Base-by-base conservation (phyloP, 2,797 vertebrate genomes). In the Saguinus oedipus region DNA sequence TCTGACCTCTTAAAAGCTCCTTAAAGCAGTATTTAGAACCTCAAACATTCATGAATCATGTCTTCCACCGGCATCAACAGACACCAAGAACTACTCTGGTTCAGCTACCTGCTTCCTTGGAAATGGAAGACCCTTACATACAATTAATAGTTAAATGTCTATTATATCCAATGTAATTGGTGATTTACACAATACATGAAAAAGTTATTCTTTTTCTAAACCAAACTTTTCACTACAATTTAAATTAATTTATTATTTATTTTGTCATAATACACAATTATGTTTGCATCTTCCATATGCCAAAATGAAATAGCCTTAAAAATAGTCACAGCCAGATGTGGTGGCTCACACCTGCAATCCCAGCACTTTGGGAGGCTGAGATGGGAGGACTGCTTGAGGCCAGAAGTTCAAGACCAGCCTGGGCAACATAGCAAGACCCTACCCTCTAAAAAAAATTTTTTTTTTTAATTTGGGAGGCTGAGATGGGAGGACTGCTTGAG, bases 211-310 rank as follows among this genome's bases (percentile, higher is more conserved):
- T 92, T 88, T 88, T 90, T 61, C 78, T 85, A 26, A 75, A 83
- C 26, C 78, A 84, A 90, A 81, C 26, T 64, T 95, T 90, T 92
- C 50, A 76, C 17, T 95, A 72, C 12, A 61, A 90, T 81, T 87
- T 92, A 93, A 95, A 74, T 86, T 64, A 95, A 95, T 87, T 87
- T 94, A 87, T 36, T 92, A 42, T 88, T 78, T 72, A 74, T 87
- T 91, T 85, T 79, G 6, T 86, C 79, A 97, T 96, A 48, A 93
- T 11, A 5, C 42, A 85, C 70, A 95, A 94, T 68, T 80, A 90
- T 79, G 19, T 88, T 97, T 95, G 78, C 7, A 89, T 85, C 17
- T 84, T 82, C 81, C 50, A 48, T 44, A 83, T 36, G 17, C 83
- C 64, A 85, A 94, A 92, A 27, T 68, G 81, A 12, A 70, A 76